Conservation (phyloP, 2,888 invertebrate genomes). For the Drosophila pegasa region DNA sequence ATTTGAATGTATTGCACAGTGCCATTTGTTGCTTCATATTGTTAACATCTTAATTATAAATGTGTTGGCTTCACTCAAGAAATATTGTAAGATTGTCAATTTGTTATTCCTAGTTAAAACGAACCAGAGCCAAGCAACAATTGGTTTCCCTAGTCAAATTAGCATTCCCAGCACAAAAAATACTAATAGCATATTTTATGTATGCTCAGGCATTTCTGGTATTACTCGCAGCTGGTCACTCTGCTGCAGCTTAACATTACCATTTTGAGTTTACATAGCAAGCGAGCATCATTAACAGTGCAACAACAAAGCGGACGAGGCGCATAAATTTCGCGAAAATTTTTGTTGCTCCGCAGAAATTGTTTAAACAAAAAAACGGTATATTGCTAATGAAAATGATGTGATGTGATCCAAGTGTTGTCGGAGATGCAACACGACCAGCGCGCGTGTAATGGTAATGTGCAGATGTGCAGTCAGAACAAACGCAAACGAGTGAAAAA, state of each 20-base stretch:
- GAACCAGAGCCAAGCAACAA: background rate
- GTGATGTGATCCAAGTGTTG: constrained; percentile 22
- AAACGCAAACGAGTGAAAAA: constrained; percentile 65
- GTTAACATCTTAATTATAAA: background rate
- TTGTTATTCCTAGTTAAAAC: too few species aligned
- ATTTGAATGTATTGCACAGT: too few species aligned
- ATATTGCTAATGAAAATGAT: constrained; percentile 50
- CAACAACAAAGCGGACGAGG: constrained; percentile 55
- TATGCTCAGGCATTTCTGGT: background rate
- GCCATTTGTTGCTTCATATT: too few species aligned
- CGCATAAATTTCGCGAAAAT: constrained; percentile 60
- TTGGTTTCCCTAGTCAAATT: background rate
- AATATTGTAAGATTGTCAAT: too few species aligned
- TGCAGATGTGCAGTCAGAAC: constrained; percentile 9
- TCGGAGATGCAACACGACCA: constrained; percentile 12
- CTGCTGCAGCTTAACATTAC: constrained; percentile 6
- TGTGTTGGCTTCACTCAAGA: too few species aligned
- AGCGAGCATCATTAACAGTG: constrained; percentile 42
- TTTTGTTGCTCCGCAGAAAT: constrained; percentile 29
- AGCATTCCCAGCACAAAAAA: background rate
- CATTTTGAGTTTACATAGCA: constrained; percentile 47
- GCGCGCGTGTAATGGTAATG: constrained; percentile 46
- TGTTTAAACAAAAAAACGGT: constrained; percentile 54
- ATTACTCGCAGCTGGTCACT: constrained; percentile 5
- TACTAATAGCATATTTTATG: constrained; percentile 7